Conservation (phyloP, 2,888 invertebrate genomes). For the Ophraella communa region DNA sequence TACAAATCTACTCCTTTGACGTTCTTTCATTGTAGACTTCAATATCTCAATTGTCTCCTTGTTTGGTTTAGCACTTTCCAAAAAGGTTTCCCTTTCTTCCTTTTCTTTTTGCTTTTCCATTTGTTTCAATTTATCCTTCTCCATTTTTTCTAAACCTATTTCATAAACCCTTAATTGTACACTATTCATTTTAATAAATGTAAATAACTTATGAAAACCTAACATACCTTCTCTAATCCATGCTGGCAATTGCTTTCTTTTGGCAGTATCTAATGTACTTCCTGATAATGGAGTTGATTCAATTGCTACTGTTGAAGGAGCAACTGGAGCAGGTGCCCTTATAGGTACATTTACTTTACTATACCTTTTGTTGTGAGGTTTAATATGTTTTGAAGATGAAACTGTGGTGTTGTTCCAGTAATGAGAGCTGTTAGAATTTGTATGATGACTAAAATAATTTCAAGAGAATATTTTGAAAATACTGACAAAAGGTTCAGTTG, state of each 20-base stretch:
- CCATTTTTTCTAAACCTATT: slow-evolving; percentile 93
- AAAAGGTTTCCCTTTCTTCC: slow-evolving; percentile 67
- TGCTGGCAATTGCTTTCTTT: slow-evolving; percentile 89
- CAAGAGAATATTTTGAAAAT: not conserved
- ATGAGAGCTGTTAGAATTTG: slow-evolving; percentile 32
- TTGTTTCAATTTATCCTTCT: slow-evolving; percentile 88
- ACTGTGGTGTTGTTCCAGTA: slow-evolving; percentile 53
- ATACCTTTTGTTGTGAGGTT: slow-evolving; percentile 57
- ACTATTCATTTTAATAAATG: too few species aligned
- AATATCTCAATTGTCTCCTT: slow-evolving; percentile 62
- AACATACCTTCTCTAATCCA: slow-evolving; percentile 97
- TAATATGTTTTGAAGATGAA: slow-evolving; percentile 52
- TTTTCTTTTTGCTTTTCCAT: slow-evolving; percentile 78
- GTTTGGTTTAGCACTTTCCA: slow-evolving; percentile 64
- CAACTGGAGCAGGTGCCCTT: slow-evolving; percentile 40
- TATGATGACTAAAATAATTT: not conserved
- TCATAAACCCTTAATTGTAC: not conserved
- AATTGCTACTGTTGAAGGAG: slow-evolving; percentile 30
- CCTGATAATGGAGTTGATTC: slow-evolving; percentile 28
- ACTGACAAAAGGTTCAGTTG: not conserved
- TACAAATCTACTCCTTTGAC: slow-evolving; percentile 69
- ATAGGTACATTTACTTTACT: slow-evolving; percentile 57
- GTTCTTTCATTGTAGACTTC: slow-evolving; percentile 56
- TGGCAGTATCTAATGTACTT: slow-evolving; percentile 76
- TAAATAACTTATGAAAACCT: too few species aligned